Evolutionary conservation across 2,797 vertebrate species (phyloP).

Genomic region (Babyrousa celebensis): DNA sequence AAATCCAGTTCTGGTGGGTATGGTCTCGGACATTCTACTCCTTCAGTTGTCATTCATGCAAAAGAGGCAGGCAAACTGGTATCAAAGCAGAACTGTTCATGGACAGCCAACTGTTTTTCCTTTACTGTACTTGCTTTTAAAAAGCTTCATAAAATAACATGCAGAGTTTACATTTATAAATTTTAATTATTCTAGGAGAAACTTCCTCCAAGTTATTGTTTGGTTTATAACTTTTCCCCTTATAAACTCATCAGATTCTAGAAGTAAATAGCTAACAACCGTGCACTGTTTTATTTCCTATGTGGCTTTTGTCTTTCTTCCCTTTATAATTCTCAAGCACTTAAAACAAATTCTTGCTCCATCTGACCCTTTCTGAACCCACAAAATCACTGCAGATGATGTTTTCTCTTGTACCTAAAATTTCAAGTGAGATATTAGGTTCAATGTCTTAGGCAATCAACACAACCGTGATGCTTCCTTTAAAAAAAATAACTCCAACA

Average conservation of each 20-base stretch:
- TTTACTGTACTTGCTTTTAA: conserved; percentile 42
- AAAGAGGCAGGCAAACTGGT: conserved; percentile 10
- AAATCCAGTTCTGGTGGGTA: background rate
- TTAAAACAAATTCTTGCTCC: background rate
- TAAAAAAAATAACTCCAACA: background rate
- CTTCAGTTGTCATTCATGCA: background rate
- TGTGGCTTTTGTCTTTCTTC: conserved; percentile 21
- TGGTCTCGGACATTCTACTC: background rate
- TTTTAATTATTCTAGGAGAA: conserved; percentile 45
- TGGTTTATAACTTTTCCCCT: background rate
- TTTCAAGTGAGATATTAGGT: background rate
- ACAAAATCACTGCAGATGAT: background rate
- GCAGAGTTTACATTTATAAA: conserved; percentile 24
- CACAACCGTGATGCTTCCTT: background rate
- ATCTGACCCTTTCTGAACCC: conserved; percentile 9
- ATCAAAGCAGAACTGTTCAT: conserved; percentile 38
- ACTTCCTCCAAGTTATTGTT: conserved; percentile 33
- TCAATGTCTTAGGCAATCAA: background rate
- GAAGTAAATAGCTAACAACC: background rate
- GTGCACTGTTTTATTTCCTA: background rate
- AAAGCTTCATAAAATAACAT: conserved; percentile 56
- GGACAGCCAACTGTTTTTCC: conserved; percentile 9
- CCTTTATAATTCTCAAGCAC: background rate
- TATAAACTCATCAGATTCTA: background rate
- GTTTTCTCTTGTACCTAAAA: conserved; percentile 38